These are phyloP conservation scores for Panthera leo DNA, from an alignment of 2,113 vertebrate genomes.

Conservation along the genomic window DNA sequence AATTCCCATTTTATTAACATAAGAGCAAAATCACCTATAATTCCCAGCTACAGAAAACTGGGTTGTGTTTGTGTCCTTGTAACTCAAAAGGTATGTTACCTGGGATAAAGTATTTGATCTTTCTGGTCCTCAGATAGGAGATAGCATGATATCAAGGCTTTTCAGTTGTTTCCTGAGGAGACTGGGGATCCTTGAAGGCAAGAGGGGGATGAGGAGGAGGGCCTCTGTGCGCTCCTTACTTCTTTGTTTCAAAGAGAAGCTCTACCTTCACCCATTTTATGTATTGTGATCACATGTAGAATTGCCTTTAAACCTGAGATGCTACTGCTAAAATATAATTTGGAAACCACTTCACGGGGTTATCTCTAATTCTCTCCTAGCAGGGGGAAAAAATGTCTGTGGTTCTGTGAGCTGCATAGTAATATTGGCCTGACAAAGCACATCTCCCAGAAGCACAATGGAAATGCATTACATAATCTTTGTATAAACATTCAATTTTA, in stretches of 20 bases:
- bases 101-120: slow-evolving; percentile 52
- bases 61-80: slow-evolving; percentile 2
- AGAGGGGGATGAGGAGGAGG: not conserved
- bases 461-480: slow-evolving; percentile 44
- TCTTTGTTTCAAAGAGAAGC: slow-evolving; percentile 58
- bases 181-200: slow-evolving; percentile 8
- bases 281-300: slow-evolving; percentile 46
- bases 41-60: slow-evolving; percentile 4
- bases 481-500: slow-evolving; percentile 48
- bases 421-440: slow-evolving; percentile 61
- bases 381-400: slow-evolving; percentile 46
- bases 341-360: slow-evolving; percentile 63
- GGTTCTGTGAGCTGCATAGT: slow-evolving; percentile 72
- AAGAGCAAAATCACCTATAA: not conserved
- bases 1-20: slow-evolving; percentile 47
- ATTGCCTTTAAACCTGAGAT: slow-evolving; percentile 64
- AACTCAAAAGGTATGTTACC: slow-evolving; percentile 20
- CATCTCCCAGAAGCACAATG: not conserved
- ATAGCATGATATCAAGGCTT: slow-evolving; percentile 19
- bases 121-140: not conserved
- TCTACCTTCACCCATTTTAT: slow-evolving; percentile 47
- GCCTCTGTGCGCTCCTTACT: not conserved
- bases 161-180: slow-evolving; percentile 30
- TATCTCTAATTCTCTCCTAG: slow-evolving; percentile 69
- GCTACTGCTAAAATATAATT: slow-evolving; percentile 67